These are phyloP conservation scores for Pitangus sulphuratus DNA, from an alignment of 2,797 vertebrate species.

Conservation along the genomic window DNA sequence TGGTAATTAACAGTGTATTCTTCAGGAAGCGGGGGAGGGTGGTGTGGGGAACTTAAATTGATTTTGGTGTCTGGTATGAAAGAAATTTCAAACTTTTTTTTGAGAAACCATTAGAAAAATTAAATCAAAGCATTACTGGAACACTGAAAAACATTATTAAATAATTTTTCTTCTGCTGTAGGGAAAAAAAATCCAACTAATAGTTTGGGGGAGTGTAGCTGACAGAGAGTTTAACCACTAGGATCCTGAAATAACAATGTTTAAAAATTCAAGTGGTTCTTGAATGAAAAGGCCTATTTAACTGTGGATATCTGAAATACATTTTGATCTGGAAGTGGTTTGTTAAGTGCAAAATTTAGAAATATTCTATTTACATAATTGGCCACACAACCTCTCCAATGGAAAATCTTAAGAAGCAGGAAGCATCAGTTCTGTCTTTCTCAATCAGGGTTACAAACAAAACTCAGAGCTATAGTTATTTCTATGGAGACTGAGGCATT, in stretches of 20 bases:
- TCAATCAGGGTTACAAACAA: neutral
- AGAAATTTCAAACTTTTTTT: neutral
- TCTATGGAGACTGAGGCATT: neutral
- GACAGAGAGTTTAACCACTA: neutral
- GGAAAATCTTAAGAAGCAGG: neutral
- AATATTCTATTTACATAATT: neutral
- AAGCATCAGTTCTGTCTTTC: neutral
- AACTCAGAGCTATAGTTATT: neutral
- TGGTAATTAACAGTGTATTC: neutral
- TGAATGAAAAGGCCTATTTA: neutral
- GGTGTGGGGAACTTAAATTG: neutral
- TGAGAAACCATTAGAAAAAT: neutral
- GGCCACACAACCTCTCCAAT: fast-evolving
- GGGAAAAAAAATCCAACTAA: neutral
- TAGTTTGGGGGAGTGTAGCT: neutral
- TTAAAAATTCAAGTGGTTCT: neutral
- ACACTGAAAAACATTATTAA: neutral
- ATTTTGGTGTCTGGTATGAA: neutral
- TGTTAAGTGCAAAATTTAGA: neutral
- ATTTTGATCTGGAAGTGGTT: neutral
- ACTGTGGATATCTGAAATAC: neutral
- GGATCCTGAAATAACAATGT: neutral
- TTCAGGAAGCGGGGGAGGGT: fast-evolving
- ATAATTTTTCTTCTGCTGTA: neutral
- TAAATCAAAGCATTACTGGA: neutral